These are phyloP conservation scores for Glyphotaelius pellucidus DNA, from an alignment of 2,888 invertebrate genomes.

Conservation along the genomic window DNA sequence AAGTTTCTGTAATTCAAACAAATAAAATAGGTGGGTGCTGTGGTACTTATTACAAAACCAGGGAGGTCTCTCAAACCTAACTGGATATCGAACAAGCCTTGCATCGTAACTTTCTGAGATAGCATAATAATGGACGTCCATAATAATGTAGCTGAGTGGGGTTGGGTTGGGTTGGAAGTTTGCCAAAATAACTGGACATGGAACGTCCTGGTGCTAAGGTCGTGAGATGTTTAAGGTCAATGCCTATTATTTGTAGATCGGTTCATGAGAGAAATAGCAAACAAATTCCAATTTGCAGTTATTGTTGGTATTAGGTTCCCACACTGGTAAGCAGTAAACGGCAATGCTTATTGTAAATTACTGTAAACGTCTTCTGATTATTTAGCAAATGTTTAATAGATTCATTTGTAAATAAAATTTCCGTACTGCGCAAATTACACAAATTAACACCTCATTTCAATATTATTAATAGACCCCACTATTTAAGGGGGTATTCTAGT, in stretches of 20 bases:
- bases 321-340: not conserved
- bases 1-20: not conserved
- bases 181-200: not conserved
- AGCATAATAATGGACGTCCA: not conserved
- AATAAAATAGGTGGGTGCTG: not conserved
- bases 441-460: too few relatives aligned
- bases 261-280: not conserved
- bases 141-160: not conserved
- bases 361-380: not conserved
- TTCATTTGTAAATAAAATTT: too few relatives aligned
- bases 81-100: not conserved
- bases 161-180: not conserved
- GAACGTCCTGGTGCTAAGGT: not conserved
- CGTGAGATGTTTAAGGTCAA: not conserved
- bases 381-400: not conserved
- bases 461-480: too few relatives aligned
- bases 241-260: not conserved
- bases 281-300: not conserved
- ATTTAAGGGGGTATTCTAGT: too few relatives aligned
- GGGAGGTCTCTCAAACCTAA: not conserved
- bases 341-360: not conserved
- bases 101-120: not conserved
- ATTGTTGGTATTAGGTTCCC: not conserved
- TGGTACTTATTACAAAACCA: not conserved
- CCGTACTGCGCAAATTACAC: too few relatives aligned